Percentiles rank a stretch among this genome's conserved stretches.
These are phyloP conservation scores for Theropithecus gelada DNA, from an alignment of 2,113 vertebrate genomes.

Conservation along the genomic window DNA sequence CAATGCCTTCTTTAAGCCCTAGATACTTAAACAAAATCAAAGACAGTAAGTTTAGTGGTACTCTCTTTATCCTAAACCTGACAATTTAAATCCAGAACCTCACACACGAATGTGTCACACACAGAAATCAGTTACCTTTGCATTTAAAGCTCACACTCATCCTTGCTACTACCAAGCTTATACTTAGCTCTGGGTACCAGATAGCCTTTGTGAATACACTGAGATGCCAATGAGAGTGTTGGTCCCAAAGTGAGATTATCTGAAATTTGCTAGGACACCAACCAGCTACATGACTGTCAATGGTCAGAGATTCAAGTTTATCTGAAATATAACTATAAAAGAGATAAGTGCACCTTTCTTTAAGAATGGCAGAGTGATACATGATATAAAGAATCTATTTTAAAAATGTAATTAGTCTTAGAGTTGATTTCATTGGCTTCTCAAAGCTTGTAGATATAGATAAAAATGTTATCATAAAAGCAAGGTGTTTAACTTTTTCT, in stretches of 20 bases:
- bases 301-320: not conserved
- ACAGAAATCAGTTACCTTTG: not conserved
- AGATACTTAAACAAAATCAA: not conserved
- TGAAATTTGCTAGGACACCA: not conserved
- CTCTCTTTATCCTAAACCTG: not conserved
- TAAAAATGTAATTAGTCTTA: not conserved
- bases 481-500: not conserved
- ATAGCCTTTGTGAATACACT: not conserved
- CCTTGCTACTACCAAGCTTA: not conserved
- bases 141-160: not conserved
- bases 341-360: not conserved
- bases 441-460: not conserved
- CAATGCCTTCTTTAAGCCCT: not conserved
- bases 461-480: not conserved
- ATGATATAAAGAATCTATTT: not conserved
- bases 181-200: not conserved
- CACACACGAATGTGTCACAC: not conserved
- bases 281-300: not conserved
- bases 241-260: not conserved
- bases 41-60: not conserved
- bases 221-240: not conserved
- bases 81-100: not conserved
- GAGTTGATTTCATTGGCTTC: not conserved
- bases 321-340: not conserved
- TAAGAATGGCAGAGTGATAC: not conserved